These are phyloP conservation scores for Coreius guichenoti DNA, from an alignment of 2,797 vertebrate species.

Conservation along the genomic window DNA sequence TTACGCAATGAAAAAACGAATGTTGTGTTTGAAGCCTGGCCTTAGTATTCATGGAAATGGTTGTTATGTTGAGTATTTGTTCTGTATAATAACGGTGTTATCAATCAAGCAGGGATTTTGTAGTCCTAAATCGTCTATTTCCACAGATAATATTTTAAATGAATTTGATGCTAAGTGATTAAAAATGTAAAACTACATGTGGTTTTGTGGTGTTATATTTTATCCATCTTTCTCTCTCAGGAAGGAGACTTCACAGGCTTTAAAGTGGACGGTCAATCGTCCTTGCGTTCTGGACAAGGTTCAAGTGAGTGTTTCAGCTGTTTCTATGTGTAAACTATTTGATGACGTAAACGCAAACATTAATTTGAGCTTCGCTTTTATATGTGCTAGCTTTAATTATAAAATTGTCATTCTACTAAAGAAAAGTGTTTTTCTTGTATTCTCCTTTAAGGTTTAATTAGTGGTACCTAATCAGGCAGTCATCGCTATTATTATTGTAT, in stretches of 20 bases:
- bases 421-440: too few relatives aligned
- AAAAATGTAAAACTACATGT: neutral
- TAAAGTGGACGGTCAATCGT: constrained; percentile 73
- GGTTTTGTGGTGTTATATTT: neutral
- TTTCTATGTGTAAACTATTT: neutral
- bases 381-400: neutral
- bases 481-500: too few relatives aligned
- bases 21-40: neutral
- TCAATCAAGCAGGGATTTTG: neutral
- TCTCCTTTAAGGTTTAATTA: too few relatives aligned
- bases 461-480: too few relatives aligned
- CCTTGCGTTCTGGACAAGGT: constrained; percentile 71
- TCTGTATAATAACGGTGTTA: neutral
- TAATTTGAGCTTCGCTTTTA: neutral
- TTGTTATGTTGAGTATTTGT: neutral
- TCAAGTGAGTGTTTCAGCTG: constrained; percentile 43
- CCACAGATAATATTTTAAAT: neutral
- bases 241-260: constrained; percentile 87
- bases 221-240: constrained; percentile 66
- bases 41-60: neutral
- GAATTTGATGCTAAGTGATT: neutral
- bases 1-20: neutral
- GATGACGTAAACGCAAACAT: neutral
- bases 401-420: neutral
- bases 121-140: neutral